Conservation (phyloP, 2,113 vertebrate genomes). For the Apteryx mantelli region DNA sequence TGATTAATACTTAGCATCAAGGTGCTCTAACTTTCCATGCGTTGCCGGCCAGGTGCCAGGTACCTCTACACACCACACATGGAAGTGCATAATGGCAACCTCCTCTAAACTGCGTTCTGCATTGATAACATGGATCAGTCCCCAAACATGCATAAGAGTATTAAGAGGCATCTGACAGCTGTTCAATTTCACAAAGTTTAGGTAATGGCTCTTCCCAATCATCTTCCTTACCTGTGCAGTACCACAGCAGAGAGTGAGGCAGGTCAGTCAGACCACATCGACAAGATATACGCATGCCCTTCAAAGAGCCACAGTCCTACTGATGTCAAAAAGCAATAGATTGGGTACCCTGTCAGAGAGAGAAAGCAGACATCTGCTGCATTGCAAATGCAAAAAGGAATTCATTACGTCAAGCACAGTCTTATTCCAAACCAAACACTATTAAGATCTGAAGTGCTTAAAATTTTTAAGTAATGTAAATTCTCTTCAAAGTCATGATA, state of each 20-base stretch:
- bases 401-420: slow-evolving; percentile 61
- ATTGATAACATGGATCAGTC: background rate
- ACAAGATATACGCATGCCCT: slow-evolving; percentile 37
- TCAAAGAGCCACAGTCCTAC: background rate
- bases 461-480: slow-evolving; percentile 18
- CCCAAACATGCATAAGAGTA: background rate
- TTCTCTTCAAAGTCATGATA: background rate
- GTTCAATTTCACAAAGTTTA: background rate
- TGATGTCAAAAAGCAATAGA: slow-evolving; percentile 48
- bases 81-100: background rate
- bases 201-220: background rate
- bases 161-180: background rate
- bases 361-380: slow-evolving; percentile 60
- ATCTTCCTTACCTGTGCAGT: background rate
- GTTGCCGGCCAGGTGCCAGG: background rate
- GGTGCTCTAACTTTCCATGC: background rate
- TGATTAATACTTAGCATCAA: background rate
- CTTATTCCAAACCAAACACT: slow-evolving; percentile 41
- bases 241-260: background rate
- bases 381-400: slow-evolving; percentile 33
- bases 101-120: background rate
- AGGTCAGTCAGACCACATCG: background rate
- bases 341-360: slow-evolving; percentile 33
- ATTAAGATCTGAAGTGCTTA: slow-evolving; percentile 36
- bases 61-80: background rate